Evolutionary conservation across 2,113 vertebrate genomes (phyloP).

Genomic region (Cephalopholis sonnerati): DNA sequence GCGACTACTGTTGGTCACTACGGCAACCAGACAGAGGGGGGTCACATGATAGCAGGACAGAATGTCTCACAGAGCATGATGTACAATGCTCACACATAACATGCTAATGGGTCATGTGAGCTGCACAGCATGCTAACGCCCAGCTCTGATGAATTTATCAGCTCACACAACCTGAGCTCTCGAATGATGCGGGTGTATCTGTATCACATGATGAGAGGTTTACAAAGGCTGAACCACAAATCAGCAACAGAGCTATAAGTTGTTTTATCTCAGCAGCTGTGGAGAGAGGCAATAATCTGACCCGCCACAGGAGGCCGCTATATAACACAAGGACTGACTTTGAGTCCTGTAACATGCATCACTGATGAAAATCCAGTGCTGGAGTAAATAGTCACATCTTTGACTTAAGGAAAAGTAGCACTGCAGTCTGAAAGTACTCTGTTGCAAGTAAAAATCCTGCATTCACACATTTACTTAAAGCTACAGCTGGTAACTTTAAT

Average conservation of each 20-base stretch:
- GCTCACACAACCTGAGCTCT: slow-evolving; percentile 8
- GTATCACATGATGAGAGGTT: slow-evolving; percentile 31
- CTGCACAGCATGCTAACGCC: neutral
- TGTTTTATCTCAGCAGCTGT: slow-evolving; percentile 7
- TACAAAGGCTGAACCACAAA: slow-evolving; percentile 34
- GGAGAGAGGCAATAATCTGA: neutral
- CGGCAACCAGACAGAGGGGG: slow-evolving; percentile 10
- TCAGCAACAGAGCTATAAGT: slow-evolving; percentile 13
- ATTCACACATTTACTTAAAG: too few relatives aligned
- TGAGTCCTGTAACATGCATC: neutral
- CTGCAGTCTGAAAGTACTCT: neutral
- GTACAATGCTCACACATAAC: neutral
- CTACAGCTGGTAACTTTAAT: too few relatives aligned
- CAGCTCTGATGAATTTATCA: neutral
- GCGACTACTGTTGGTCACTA: neutral
- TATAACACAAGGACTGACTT: neutral
- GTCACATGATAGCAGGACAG: neutral
- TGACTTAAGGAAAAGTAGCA: neutral
- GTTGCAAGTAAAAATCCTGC: too few relatives aligned
- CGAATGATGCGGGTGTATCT: slow-evolving; percentile 1
- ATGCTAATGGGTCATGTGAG: neutral
- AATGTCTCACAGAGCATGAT: neutral
- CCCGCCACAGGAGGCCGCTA: slow-evolving; percentile 73
- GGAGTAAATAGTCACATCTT: neutral
- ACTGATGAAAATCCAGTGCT: slow-evolving; percentile 3